Percentiles rank a stretch among this genome's conserved stretches.
phyloP scores from a whole-genome alignment of 1,140 invertebrate species.

The Drosophila kikkawai region DNA sequence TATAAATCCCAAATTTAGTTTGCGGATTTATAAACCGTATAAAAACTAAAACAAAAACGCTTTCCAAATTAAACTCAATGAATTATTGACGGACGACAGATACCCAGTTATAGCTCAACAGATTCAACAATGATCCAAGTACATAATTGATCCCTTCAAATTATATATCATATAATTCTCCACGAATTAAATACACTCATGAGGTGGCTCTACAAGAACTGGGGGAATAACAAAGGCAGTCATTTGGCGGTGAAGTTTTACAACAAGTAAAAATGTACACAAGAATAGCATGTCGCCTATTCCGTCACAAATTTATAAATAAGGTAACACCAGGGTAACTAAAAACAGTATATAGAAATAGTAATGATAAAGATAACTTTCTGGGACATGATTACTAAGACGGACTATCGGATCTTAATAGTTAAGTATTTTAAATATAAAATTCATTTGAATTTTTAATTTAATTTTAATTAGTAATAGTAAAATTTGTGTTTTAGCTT shows the following conservation, averaged over 20 bases:
- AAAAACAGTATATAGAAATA: neutral
- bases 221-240: slow-evolving; percentile 4
- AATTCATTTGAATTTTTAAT: too few species aligned
- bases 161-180: neutral
- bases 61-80: too few species aligned
- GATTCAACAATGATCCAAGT: too few species aligned
- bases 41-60: too few species aligned
- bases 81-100: neutral
- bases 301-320: neutral
- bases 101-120: neutral
- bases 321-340: neutral
- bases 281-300: slow-evolving; percentile 10
- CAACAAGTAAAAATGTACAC: slow-evolving; percentile 12
- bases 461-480: too few species aligned
- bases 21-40: too few species aligned
- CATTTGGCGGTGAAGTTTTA: slow-evolving; percentile 10
- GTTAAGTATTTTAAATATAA: neutral
- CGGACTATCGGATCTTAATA: too few species aligned
- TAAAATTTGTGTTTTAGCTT: neutral
- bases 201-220: neutral
- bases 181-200: neutral
- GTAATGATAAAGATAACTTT: too few species aligned
- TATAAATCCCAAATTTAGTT: too few species aligned
- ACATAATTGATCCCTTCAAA: too few species aligned
- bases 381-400: too few species aligned